These are phyloP conservation scores for Coreius guichenoti DNA, from an alignment of 2,797 vertebrate species.

Conservation along the genomic window DNA sequence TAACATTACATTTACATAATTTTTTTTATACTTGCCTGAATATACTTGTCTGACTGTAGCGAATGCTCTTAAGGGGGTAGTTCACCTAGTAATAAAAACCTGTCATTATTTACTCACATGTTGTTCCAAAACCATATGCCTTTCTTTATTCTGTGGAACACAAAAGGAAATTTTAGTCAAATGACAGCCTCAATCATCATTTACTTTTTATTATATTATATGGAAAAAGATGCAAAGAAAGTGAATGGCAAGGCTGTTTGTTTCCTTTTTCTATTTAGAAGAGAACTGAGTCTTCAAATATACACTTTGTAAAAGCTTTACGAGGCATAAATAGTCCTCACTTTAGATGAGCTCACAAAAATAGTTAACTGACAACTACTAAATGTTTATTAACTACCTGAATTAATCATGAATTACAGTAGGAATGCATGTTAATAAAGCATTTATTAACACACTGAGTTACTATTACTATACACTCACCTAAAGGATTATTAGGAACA, in stretches of 20 bases:
- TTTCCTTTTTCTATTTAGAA: not conserved
- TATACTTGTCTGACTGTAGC: not conserved
- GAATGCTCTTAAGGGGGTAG: not conserved
- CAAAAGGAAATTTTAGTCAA: not conserved
- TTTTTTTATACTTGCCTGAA: not conserved
- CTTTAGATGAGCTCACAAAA: too few species aligned
- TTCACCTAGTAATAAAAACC: not conserved
- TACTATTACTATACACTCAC: too few species aligned
- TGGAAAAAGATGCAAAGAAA: not conserved
- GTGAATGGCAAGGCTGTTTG: not conserved
- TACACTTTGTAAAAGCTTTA: too few species aligned
- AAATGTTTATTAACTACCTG: too few species aligned
- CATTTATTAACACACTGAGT: too few species aligned
- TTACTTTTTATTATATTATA: not conserved
- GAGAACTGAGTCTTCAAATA: too few species aligned
- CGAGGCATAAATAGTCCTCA: too few species aligned
- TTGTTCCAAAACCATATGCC: not conserved
- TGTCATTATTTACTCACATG: not conserved
- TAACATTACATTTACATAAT: constrained; percentile 1
- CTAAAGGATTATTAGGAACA: too few species aligned
- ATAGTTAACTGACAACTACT: too few species aligned
- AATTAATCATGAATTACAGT: too few species aligned
- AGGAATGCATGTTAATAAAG: too few species aligned
- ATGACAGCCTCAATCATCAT: not conserved
- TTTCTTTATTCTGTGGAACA: not conserved